Evolutionary conservation across 2,888 invertebrate species (phyloP).

Genomic region (Smittia aterrima): DNA sequence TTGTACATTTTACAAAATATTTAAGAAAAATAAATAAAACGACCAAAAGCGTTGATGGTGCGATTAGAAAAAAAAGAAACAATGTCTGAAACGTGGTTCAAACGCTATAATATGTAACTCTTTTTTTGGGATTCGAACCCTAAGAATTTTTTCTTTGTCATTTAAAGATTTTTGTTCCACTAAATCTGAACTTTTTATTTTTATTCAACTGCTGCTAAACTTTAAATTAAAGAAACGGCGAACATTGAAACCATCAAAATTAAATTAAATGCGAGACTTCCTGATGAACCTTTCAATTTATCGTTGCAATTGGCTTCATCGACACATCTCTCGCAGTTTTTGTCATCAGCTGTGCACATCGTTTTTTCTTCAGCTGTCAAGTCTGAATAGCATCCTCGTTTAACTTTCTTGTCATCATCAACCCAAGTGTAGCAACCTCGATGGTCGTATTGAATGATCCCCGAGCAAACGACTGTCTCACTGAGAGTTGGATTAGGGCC

Average conservation of each 20-base stretch:
- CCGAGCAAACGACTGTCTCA: background rate
- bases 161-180: too few relatives aligned
- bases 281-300: background rate
- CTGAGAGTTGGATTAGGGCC: background rate
- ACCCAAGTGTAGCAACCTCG: conserved; percentile 23
- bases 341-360: background rate
- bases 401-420: background rate
- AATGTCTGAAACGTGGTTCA: too few relatives aligned
- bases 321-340: conserved; percentile 8
- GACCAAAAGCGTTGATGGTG: too few relatives aligned
- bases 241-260: background rate
- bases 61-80: too few relatives aligned
- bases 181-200: too few relatives aligned
- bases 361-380: background rate
- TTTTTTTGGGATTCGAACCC: too few relatives aligned
- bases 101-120: too few relatives aligned
- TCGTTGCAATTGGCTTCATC: conserved; percentile 12
- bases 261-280: background rate
- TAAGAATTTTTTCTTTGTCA: too few relatives aligned
- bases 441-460: conserved; percentile 10
- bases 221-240: background rate
- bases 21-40: too few relatives aligned
- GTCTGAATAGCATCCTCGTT: conserved; percentile 17
- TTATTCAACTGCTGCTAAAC: too few relatives aligned
- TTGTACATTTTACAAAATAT: too few relatives aligned